Base-by-base conservation (phyloP, 1,140 invertebrate species). In the Antheraea pernyi region DNA sequence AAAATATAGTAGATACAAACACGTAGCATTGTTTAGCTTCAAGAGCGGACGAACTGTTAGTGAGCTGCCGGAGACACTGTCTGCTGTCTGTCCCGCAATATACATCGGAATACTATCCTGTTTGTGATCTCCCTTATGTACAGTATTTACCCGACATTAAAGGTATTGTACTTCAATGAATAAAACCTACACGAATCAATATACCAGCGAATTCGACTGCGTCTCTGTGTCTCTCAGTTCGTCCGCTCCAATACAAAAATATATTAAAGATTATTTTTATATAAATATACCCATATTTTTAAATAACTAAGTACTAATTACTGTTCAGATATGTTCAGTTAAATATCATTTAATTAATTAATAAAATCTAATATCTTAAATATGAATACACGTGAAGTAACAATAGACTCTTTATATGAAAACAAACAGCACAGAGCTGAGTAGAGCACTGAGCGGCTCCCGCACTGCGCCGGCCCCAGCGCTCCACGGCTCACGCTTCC, bases 1-100 rank as follows among this genome's bases (percentile, higher is more conserved):
- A 80, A 83, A 84, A 81, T 80, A 83, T 74, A 72, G 64, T 85
- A 82, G 79, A 84, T 83, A 85, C 81, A 83, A 72, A 78, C 37
- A 74, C 68, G 71, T 68, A 82, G 73, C 73, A 78, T 53, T 77
- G 71, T 39, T 69, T 62, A 68, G 65, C 67, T 72, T 70, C 72
- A 58, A 63, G 53, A 68, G 72, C 37, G 59, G 66, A 9, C 61
- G 46, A 53, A n/a, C 46, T 53, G 46, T 53, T 6, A 10, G 46
- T 6, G 13, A 53, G 46, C 16, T n/a, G 46, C 46, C 4, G 46
- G 16, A 16, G 46, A 53, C 2, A 0, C 11, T 10, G 39, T 42
- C 0, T 11, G 7, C 11, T 42, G 39, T 7, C 8, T 11, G 39
- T 30, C 22, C 22, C 7, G 39, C 11, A 42, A 11, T n/a, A n/a